Base-by-base conservation (phyloP, 1,140 invertebrate species). In the Caenorhabditis remanei region DNA sequence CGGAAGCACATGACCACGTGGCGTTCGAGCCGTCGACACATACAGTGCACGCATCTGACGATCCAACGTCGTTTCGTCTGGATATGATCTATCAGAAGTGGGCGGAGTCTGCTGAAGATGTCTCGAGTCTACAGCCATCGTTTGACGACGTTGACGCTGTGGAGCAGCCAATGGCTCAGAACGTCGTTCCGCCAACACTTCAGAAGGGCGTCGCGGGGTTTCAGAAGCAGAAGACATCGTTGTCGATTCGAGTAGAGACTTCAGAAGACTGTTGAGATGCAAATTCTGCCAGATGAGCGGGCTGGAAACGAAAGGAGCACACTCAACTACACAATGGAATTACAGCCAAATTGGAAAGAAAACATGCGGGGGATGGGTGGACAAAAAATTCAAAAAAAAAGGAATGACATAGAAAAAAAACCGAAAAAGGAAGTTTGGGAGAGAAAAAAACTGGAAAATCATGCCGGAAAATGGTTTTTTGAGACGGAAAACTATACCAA, bases 261-360 rank as follows among this genome's bases (percentile, higher is more conserved):
- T 79, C 71, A 79, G 71, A 79, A 79, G 71, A 50, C 46, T 79
- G 71, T 79, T 79, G 71, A 79, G 71, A 79, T 79, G 71, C 71
- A 79, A 32, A 50, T 79, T 79, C 46, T 79, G 71, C 71, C 71
- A 79, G 43, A 79, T 41, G 71, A 79, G 43, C 4, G 71, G 71
- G 71, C 71, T 79, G 71, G 71, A 79, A 79, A 79, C 71, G 71
- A 50, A 79, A 79, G 71, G 71, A 79, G 71, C 71, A 79, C 71
- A 79, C 71, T 79, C 71, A n/a, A n/a, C n/a, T 79, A 79, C n/a
- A 79, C 19, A 50, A 50, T 14, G 21, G 24, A 50, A 43, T 16
- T n/a, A 50, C 43, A n/a, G 16, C 19, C 46, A 79, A 14, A 21
- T 32, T 32, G n/a, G 19, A 56, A 40, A 50, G 21, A 83, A 21